A percentile compares a stretch with the other conserved stretches of the same genome.
Evolutionary conservation across 2,797 vertebrate species (phyloP).

Genomic region (Cetoscarus ocellatus): DNA sequence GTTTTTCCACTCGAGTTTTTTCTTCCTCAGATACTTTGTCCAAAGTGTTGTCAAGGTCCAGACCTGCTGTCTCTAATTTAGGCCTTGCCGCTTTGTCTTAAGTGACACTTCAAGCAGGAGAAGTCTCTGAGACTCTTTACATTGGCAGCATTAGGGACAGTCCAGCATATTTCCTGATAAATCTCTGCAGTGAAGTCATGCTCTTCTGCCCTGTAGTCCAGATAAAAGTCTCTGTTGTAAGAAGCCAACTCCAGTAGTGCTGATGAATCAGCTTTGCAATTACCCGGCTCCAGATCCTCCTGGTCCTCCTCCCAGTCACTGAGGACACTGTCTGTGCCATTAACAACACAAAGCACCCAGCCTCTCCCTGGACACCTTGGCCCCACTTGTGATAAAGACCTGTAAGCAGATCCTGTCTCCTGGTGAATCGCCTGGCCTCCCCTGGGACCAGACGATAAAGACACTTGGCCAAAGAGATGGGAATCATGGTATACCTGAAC

Average conservation of each 20-base stretch:
- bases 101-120: neutral
- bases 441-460: constrained; percentile 69
- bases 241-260: constrained; percentile 26
- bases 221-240: constrained; percentile 64
- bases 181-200: constrained; percentile 47
- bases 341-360: constrained; percentile 79
- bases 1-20: too few species aligned
- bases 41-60: too few species aligned
- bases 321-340: constrained; percentile 80
- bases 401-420: constrained; percentile 82
- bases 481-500: constrained; percentile 55
- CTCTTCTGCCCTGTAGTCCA: constrained; percentile 29
- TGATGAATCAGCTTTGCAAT: constrained; percentile 75
- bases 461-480: constrained; percentile 64
- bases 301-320: constrained; percentile 64
- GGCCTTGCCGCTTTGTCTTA: too few species aligned
- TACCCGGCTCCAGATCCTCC: constrained; percentile 77
- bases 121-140: neutral
- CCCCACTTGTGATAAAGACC: constrained; percentile 80
- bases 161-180: constrained; percentile 32
- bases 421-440: constrained; percentile 66
- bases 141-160: constrained; percentile 1
- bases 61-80: too few species aligned
- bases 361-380: constrained; percentile 78
- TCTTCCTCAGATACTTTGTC: too few species aligned